A percentile compares a stretch with the other conserved stretches of the same genome.
Conservation (phyloP, 2,797 vertebrate species). For the Dicrostonyx torquatus region DNA sequence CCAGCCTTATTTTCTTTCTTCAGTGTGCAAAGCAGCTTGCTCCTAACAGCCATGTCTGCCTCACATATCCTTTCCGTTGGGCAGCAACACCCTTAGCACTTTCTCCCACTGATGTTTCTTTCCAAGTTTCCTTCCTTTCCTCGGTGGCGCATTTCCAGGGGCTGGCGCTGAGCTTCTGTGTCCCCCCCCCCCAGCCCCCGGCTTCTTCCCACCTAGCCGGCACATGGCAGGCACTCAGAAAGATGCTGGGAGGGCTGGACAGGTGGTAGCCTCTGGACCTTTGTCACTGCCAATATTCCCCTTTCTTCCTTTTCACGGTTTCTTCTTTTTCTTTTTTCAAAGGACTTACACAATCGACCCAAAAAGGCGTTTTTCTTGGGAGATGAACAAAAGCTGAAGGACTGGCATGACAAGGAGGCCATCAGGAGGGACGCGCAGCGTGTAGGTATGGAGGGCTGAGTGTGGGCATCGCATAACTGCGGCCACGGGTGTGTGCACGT, state of each 20-base stretch:
- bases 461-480: too few relatives aligned
- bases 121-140: background rate
- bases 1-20: background rate
- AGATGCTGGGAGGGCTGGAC: background rate
- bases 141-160: background rate
- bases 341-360: slow-evolving; percentile 87
- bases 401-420: slow-evolving; percentile 94
- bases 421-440: slow-evolving; percentile 91
- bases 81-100: rapidly evolving
- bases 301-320: slow-evolving; percentile 21
- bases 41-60: background rate
- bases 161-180: background rate
- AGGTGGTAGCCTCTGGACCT: background rate
- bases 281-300: background rate
- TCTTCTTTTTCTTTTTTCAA: slow-evolving; percentile 66
- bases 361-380: slow-evolving; percentile 86
- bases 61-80: background rate
- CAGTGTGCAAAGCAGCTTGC: background rate
- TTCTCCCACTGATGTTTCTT: background rate
- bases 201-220: background rate
- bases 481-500: rapidly evolving
- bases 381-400: slow-evolving; percentile 88
- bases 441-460: slow-evolving; percentile 85
- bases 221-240: background rate
- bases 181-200: background rate